Evolutionary conservation across 2,797 vertebrate genomes (phyloP).

Genomic region (Coendou prehensilis): DNA sequence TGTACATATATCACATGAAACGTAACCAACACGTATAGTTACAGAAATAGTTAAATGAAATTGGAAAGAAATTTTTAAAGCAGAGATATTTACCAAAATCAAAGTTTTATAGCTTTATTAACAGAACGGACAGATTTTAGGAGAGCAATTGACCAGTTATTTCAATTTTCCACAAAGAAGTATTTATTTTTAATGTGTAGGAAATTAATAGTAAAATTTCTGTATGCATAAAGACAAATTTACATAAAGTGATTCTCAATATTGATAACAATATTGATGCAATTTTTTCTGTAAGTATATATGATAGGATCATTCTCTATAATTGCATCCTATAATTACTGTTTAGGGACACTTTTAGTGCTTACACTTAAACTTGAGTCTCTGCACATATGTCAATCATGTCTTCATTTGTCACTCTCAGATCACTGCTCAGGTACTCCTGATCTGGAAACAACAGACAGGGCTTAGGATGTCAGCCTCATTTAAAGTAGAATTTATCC

Average conservation of each 20-base stretch:
- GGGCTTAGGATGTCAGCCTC: fast-evolving
- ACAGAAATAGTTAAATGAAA: background rate
- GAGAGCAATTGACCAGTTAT: background rate
- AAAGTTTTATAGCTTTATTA: background rate
- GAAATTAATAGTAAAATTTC: slow-evolving; percentile 40
- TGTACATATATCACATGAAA: background rate
- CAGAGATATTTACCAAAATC: background rate
- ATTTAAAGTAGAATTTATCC: background rate
- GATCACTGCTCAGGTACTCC: background rate
- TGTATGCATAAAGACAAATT: slow-evolving; percentile 64
- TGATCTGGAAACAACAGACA: background rate
- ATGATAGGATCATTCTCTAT: background rate
- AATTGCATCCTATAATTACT: slow-evolving; percentile 56
- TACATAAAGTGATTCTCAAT: slow-evolving; percentile 58
- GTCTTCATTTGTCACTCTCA: background rate
- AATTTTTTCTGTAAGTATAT: slow-evolving; percentile 8
- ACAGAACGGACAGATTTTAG: background rate
- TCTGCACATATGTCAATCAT: background rate
- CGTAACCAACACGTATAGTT: background rate
- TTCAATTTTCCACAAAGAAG: background rate
- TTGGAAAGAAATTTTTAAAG: background rate
- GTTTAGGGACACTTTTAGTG: background rate
- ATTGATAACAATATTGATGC: slow-evolving; percentile 46
- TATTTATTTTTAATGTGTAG: slow-evolving; percentile 54
- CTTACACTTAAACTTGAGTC: background rate